Evolutionary conservation across 2,797 vertebrate genomes (phyloP), one percentile per base, ranked within the genome.

Genomic region (Diplodus puntazzo): DNA sequence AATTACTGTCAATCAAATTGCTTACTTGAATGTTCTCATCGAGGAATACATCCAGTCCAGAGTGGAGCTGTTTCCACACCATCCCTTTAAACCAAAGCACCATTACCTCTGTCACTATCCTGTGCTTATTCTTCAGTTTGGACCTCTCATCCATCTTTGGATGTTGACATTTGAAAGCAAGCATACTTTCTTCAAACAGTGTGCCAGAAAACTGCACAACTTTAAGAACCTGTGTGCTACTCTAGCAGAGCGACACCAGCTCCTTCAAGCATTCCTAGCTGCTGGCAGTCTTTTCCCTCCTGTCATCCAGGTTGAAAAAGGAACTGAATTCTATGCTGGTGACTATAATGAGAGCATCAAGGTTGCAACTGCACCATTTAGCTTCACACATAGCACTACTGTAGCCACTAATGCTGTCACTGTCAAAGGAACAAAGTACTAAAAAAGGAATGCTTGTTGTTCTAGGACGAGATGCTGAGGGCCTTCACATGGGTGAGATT

Each of bases 1-100:
- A 23, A 83, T 79, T 75, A 59, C 75, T 23, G 34, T 74, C 5
- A 25, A 57, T 67, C 80, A 85, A 53, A 27, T 76, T 49, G 55
- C 53, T 27, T 84, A 84, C 53, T 53, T 84, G 14, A 39, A 63
- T 54, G 77, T 84, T 10, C 46, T 49, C 3, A 87, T 71, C 63
- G 79, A 87, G 5, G 79, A 84, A 58, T 81, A 74, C 49, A 69
- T 84, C 3, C 54, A 76, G n/a, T 70, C 58, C 5, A 73, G 76
- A n/a, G 30, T 65, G 25, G 27, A 78, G 27, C 5, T 23, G 12
- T 83, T 83, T 81, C 46, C 25, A 18, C 42, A 78, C 3, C 21
- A 72, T 60, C 67, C 61, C 23, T 52, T 86, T 16, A 82, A 86
- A 43, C 75, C 67, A 23, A 79, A 85, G 65, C 60, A 76, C 43